phyloP scores from a whole-genome alignment of 2,888 invertebrate species.

The Brenthis hecate region DNA sequence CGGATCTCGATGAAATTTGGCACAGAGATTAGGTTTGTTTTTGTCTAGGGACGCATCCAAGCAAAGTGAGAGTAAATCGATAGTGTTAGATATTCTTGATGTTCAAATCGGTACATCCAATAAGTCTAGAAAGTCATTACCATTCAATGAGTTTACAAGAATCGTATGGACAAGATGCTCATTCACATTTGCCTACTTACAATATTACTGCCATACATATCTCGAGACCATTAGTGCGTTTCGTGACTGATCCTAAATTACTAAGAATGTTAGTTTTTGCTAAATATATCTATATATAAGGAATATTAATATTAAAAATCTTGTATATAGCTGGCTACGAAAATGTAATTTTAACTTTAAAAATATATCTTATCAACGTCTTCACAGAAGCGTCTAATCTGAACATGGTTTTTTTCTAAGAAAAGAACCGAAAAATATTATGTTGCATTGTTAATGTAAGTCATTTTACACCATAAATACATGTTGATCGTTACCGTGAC shows the following conservation, averaged over 20 bases:
- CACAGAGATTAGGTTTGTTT: too few species aligned
- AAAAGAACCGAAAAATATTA: too few species aligned
- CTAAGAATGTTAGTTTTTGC: not conserved
- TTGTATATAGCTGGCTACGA: not conserved
- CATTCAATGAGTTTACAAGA: conserved; percentile 24
- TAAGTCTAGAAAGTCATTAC: conserved; percentile 9
- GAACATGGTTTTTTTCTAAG: too few species aligned
- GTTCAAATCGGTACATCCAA: conserved; percentile 8
- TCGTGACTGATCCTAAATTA: conserved; percentile 7
- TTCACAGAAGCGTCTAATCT: too few species aligned
- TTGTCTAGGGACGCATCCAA: not conserved
- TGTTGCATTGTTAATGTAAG: too few species aligned
- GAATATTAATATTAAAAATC: not conserved
- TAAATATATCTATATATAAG: not conserved
- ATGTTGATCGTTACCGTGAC: too few species aligned
- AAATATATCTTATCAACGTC: too few species aligned
- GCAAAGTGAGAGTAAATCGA: not conserved
- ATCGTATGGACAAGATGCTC: conserved; percentile 20
- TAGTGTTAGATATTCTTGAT: not conserved
- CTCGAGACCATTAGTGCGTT: conserved; percentile 30
- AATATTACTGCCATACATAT: conserved; percentile 26
- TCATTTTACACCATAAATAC: too few species aligned
- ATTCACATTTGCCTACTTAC: conserved; percentile 35
- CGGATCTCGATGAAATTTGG: too few species aligned
- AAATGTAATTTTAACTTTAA: too few species aligned